These are phyloP conservation scores for Anas capensis DNA, from an alignment of 2,797 vertebrate genomes.

Conservation along the genomic window DNA sequence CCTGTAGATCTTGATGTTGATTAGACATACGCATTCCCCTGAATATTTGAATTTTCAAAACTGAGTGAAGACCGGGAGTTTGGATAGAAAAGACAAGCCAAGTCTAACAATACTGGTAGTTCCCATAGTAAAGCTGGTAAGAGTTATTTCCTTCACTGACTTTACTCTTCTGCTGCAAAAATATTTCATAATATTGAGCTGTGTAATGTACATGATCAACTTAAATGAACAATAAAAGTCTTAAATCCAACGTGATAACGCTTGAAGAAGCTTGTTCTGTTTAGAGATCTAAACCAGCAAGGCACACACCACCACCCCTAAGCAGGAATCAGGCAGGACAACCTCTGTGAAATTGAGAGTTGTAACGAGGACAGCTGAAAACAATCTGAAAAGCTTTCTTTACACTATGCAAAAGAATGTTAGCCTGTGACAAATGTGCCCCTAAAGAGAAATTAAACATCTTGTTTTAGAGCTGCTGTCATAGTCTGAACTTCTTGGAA, in stretches of 20 bases:
- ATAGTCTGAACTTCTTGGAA: not conserved
- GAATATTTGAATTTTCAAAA: not conserved
- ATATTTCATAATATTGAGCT: not conserved
- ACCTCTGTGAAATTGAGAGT: not conserved
- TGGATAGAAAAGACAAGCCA: not conserved
- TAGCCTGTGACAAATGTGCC: constrained; percentile 20
- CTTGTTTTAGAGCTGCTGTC: constrained; percentile 37
- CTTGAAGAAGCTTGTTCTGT: not conserved
- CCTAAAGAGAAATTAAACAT: constrained; percentile 54
- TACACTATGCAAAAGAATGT: not conserved
- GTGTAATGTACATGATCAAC: not conserved
- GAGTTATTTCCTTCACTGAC: not conserved
- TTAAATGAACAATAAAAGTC: not conserved
- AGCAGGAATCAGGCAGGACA: not conserved
- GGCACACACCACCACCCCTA: not conserved
- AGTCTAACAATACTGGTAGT: not conserved
- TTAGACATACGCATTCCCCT: not conserved
- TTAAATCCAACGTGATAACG: not conserved
- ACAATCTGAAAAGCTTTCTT: not conserved
- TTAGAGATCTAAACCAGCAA: accelerated
- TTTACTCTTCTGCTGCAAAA: not conserved
- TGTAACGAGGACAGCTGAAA: not conserved
- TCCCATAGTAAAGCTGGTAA: not conserved
- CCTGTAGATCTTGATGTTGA: not conserved
- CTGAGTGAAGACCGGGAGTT: not conserved